phyloP scores from a whole-genome alignment of 2,888 invertebrate species.

The Embidobia sp. region DNA sequence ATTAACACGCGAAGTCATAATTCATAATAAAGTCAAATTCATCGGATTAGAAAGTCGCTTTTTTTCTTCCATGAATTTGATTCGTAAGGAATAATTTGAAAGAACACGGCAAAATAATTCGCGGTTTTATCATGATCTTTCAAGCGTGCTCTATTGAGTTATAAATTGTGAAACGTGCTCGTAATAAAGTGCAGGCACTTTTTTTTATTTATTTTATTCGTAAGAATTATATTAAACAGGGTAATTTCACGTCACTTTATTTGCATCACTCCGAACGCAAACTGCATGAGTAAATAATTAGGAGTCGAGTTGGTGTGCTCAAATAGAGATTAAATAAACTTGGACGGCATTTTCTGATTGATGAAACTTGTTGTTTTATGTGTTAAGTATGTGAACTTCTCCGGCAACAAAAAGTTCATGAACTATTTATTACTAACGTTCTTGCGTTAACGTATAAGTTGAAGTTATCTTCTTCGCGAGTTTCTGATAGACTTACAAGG shows the following conservation, averaged over 20 bases:
- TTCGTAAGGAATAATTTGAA: constrained; percentile 21
- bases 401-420: constrained; percentile 38
- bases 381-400: constrained; percentile 36
- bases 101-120: constrained; percentile 28
- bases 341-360: constrained; percentile 21
- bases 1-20: constrained; percentile 13
- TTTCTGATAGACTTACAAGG: constrained; percentile 46
- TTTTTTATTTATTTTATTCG: constrained; percentile 31
- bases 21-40: constrained; percentile 68
- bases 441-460: constrained; percentile 12
- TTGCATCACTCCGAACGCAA: constrained; percentile 15
- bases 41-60: constrained; percentile 68
- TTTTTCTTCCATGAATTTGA: constrained; percentile 13
- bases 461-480: constrained; percentile 50
- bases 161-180: constrained; percentile 39
- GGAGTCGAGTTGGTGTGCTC: not conserved
- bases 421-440: constrained; percentile 22
- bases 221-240: constrained; percentile 20
- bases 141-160: constrained; percentile 47
- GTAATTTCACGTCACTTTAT: constrained; percentile 25
- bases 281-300: constrained; percentile 36
- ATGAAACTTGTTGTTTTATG: constrained; percentile 13
- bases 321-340: too few species aligned
- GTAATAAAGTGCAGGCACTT: constrained; percentile 14
- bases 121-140: constrained; percentile 48